Percentiles rank a stretch among this genome's conserved stretches.
These are phyloP conservation scores for Drosophila colorata DNA, from an alignment of 2,888 invertebrate genomes.

Conservation along the genomic window DNA sequence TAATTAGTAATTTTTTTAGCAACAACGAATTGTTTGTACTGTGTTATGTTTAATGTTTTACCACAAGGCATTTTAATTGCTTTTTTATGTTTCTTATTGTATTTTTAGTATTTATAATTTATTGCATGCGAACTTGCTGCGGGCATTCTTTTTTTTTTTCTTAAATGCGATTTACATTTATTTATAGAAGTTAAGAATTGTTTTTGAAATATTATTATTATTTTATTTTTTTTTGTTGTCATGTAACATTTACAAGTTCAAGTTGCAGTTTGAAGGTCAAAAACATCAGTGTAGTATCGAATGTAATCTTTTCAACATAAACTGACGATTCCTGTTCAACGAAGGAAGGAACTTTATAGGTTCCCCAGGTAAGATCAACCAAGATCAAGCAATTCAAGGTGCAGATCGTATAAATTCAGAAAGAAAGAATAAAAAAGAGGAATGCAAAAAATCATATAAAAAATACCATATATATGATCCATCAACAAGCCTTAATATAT, in stretches of 20 bases:
- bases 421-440: no score
- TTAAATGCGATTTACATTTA: conserved; percentile 27
- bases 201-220: background rate
- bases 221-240: background rate
- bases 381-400: background rate
- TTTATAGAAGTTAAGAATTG: conserved; percentile 17
- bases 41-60: conserved; percentile 41
- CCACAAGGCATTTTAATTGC: conserved; percentile 39
- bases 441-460: no score
- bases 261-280: conserved; percentile 32
- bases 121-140: conserved; percentile 35
- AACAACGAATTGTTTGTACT: conserved; percentile 14
- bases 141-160: conserved; percentile 19
- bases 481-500: background rate
- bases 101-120: conserved; percentile 21
- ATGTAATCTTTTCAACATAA: no score
- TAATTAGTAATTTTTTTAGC: conserved; percentile 14
- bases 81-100: conserved; percentile 31
- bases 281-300: background rate
- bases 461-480: no score
- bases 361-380: background rate
- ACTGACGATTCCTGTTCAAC: no score
- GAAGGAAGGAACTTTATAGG: no score
- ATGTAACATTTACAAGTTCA: conserved; percentile 36
- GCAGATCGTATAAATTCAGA: no score